phyloP scores from a whole-genome alignment of 2,113 vertebrate species.

The Ptyas mucosa region DNA sequence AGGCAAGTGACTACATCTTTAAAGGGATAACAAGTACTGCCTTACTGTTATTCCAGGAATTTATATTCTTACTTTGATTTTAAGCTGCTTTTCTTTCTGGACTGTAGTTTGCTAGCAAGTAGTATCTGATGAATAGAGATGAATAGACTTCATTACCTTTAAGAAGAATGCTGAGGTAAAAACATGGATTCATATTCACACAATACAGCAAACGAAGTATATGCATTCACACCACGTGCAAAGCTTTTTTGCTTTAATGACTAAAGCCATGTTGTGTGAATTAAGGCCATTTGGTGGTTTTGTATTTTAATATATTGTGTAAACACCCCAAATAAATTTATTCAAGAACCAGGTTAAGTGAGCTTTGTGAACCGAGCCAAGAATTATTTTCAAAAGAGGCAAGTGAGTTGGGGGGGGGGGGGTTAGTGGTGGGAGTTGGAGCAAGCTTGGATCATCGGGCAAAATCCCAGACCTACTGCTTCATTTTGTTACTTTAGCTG shows the following conservation, averaged over 20 bases:
- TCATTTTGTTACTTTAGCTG: slow-evolving; percentile 56
- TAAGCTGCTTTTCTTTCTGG: too few relatives aligned
- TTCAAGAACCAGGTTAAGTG: not conserved
- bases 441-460: not conserved
- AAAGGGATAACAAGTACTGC: not conserved
- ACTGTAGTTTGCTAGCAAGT: not conserved
- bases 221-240: not conserved
- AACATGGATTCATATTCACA: not conserved
- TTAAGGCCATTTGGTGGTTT: not conserved
- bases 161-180: not conserved
- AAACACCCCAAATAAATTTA: not conserved
- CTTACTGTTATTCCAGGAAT: not conserved
- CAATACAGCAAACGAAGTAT: not conserved
- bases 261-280: not conserved
- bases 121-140: not conserved
- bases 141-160: not conserved
- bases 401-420: not conserved
- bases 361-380: not conserved
- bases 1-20: not conserved
- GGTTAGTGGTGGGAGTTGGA: not conserved
- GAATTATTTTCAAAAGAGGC: not conserved
- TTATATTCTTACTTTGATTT: not conserved
- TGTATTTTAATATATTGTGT: not conserved
- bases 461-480: not conserved
- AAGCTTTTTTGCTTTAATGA: not conserved